These are phyloP conservation scores for Chelonia mydas DNA, from an alignment of 2,797 vertebrate genomes.

Conservation along the genomic window DNA sequence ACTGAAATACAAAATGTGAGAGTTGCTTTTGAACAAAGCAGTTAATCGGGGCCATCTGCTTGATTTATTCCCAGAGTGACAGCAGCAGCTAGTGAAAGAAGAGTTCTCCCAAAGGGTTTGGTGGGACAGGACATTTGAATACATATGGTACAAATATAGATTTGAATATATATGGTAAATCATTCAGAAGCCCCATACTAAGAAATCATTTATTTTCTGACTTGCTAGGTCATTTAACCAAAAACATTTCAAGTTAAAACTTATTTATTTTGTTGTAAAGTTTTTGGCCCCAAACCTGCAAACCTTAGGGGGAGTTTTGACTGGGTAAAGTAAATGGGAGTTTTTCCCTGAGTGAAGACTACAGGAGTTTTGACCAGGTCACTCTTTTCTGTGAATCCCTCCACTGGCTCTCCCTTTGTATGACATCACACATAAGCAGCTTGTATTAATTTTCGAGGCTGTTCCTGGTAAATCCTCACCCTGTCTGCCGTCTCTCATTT, in stretches of 20 bases:
- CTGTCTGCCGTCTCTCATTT: too few relatives aligned
- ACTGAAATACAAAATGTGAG: neutral
- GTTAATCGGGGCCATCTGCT: neutral
- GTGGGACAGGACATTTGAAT: neutral
- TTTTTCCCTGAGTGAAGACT: too few relatives aligned
- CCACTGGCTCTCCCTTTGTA: too few relatives aligned
- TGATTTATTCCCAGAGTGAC: neutral
- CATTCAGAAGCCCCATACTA: neutral
- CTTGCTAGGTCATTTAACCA: neutral
- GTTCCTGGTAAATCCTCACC: too few relatives aligned
- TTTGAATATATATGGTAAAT: neutral
- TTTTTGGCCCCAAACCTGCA: neutral
- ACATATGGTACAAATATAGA: neutral
- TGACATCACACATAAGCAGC: too few relatives aligned
- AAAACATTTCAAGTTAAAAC: neutral
- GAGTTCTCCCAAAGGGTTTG: slow-evolving; percentile 3
- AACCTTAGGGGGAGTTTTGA: neutral
- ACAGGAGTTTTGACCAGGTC: too few relatives aligned
- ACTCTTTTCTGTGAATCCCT: too few relatives aligned
- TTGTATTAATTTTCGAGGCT: too few relatives aligned
- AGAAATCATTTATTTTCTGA: neutral
- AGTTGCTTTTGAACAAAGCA: neutral
- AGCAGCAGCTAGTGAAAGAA: neutral
- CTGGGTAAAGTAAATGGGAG: neutral
- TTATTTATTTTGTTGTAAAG: neutral